Evolutionary conservation across 2,113 vertebrate genomes (phyloP).

Genomic region (Egretta garzetta): DNA sequence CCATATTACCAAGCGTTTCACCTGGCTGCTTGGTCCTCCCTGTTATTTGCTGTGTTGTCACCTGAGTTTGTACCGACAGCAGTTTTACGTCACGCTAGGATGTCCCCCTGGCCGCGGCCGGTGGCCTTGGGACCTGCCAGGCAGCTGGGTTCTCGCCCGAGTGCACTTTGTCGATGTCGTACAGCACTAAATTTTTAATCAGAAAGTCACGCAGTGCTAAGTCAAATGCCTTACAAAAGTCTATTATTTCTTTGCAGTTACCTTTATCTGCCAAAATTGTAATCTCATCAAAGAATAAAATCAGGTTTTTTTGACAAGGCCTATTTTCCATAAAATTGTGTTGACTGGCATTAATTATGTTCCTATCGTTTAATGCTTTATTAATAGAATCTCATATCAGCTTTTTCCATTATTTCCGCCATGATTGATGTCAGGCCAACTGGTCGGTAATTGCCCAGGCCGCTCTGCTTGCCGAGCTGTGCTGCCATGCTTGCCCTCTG

Average conservation of each 20-base stretch:
- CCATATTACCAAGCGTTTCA: not conserved
- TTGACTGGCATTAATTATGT: constrained; percentile 53
- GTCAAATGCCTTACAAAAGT: not conserved
- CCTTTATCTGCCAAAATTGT: constrained; percentile 50
- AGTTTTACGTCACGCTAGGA: fast-evolving
- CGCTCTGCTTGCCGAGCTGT: fast-evolving
- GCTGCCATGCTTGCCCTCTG: not conserved
- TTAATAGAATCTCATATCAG: constrained; percentile 28
- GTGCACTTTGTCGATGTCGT: fast-evolving
- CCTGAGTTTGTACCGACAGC: fast-evolving
- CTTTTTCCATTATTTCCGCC: not conserved
- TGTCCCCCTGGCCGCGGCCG: fast-evolving
- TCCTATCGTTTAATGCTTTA: constrained; percentile 43
- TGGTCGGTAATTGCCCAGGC: not conserved
- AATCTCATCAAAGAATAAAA: constrained; percentile 53
- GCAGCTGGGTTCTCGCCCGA: not conserved
- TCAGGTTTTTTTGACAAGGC: constrained; percentile 57
- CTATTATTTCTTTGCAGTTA: constrained; percentile 18
- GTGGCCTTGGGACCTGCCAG: not conserved
- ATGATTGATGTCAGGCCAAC: not conserved
- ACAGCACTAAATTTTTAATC: not conserved
- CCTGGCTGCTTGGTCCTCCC: not conserved
- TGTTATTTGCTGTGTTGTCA: not conserved
- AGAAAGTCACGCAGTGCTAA: not conserved
- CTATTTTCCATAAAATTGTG: constrained; percentile 7